A percentile compares a stretch with the other conserved stretches of the same genome.
Conservation (phyloP, 2,797 vertebrate genomes). For the Schizothorax lantsangensis region DNA sequence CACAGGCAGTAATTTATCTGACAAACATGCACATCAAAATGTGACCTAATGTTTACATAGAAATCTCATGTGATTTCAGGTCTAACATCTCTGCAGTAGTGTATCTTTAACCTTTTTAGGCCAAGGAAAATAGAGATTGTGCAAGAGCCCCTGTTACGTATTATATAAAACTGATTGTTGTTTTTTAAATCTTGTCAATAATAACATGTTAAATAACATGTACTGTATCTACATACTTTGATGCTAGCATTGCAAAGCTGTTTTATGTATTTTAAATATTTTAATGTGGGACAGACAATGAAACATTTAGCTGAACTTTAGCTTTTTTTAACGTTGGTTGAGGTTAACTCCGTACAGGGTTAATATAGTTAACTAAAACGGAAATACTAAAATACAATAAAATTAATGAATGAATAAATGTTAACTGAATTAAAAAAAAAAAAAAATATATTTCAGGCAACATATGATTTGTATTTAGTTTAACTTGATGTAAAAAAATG, state of each 20-base stretch:
- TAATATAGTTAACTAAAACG: neutral
- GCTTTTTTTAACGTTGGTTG: neutral
- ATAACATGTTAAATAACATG: neutral
- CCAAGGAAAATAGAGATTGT: neutral
- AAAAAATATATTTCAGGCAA: neutral
- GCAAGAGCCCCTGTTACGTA: neutral
- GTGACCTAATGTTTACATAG: neutral
- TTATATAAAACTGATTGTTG: neutral
- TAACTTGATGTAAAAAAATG: neutral
- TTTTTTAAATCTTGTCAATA: neutral
- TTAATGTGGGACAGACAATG: neutral
- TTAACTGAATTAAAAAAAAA: neutral
- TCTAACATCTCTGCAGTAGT: neutral
- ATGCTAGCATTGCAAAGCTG: neutral
- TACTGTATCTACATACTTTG: neutral
- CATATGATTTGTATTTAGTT: neutral
- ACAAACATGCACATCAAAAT: neutral
- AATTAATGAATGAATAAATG: neutral
- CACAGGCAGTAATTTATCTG: neutral
- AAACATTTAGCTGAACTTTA: conserved; percentile 1
- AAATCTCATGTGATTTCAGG: neutral
- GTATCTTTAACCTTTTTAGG: neutral
- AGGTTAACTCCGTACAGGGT: neutral
- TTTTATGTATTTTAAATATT: neutral
- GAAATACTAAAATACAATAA: too few species aligned